Conservation (phyloP, 2,888 invertebrate species). For the Alcis repandata region DNA sequence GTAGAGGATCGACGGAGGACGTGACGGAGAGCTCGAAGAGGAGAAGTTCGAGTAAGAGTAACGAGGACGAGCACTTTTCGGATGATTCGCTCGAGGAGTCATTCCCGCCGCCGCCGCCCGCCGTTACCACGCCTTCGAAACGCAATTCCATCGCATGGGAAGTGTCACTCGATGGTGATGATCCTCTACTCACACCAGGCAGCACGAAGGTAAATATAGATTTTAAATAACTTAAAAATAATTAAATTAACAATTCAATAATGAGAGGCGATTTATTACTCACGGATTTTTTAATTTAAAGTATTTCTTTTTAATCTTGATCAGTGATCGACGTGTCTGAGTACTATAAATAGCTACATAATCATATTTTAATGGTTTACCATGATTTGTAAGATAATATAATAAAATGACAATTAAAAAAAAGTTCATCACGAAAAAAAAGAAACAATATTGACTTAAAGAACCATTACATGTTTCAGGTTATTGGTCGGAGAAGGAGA, state of each 20-base stretch:
- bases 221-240: not conserved
- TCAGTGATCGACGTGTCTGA: too few species aligned
- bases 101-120: slow-evolving; percentile 88
- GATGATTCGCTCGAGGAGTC: slow-evolving; percentile 94
- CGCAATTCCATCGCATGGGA: slow-evolving; percentile 95
- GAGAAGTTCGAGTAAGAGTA: slow-evolving; percentile 71
- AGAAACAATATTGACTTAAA: too few species aligned
- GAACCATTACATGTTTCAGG: slow-evolving; percentile 73
- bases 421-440: too few species aligned
- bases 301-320: too few species aligned
- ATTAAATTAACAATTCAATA: too few species aligned
- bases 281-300: too few species aligned
- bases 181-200: slow-evolving; percentile 90
- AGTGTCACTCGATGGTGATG: slow-evolving; percentile 91
- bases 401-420: too few species aligned
- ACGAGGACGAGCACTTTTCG: slow-evolving; percentile 89
- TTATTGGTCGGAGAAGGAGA: slow-evolving; percentile 84
- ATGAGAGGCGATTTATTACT: too few species aligned
- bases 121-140: slow-evolving; percentile 88
- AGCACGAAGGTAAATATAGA: slow-evolving; percentile 78
- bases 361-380: too few species aligned
- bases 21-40: slow-evolving; percentile 70
- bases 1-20: slow-evolving; percentile 88
- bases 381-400: too few species aligned
- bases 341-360: too few species aligned